These are phyloP conservation scores for Oryzias sinensis DNA, from an alignment of 2,797 vertebrate genomes.

Conservation along the genomic window DNA sequence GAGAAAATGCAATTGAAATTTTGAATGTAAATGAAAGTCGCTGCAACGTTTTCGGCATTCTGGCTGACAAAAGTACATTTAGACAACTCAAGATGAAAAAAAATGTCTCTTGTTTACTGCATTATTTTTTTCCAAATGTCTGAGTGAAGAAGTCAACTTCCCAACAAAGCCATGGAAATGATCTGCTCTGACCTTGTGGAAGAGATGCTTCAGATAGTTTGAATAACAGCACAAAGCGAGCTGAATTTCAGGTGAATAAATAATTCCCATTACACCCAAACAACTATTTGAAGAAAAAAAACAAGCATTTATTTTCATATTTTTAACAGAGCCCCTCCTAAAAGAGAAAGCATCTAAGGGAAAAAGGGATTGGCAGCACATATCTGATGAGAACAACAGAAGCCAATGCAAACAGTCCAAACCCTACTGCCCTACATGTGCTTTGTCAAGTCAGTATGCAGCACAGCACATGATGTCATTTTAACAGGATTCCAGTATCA, in stretches of 20 bases:
- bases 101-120: too few relatives aligned
- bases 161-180: neutral
- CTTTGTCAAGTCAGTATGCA: slow-evolving; percentile 55
- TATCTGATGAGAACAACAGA: slow-evolving; percentile 19
- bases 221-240: slow-evolving; percentile 41
- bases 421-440: slow-evolving; percentile 71
- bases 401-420: slow-evolving; percentile 46
- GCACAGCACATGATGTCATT: slow-evolving; percentile 71
- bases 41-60: slow-evolving; percentile 16
- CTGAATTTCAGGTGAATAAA: slow-evolving; percentile 37
- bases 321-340: slow-evolving; percentile 20
- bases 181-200: slow-evolving; percentile 47
- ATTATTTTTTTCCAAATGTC: too few relatives aligned
- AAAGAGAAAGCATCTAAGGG: neutral
- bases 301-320: slow-evolving; percentile 24
- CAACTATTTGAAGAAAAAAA: slow-evolving; percentile 29
- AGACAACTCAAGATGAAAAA: neutral
- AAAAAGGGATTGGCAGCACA: neutral
- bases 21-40: slow-evolving; percentile 32
- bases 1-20: slow-evolving; percentile 15
- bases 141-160: neutral
- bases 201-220: slow-evolving; percentile 28
- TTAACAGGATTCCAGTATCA: slow-evolving; percentile 43
- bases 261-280: slow-evolving; percentile 42
- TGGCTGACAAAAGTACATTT: neutral